Evolutionary conservation across 2,888 invertebrate species (phyloP).

Genomic region (Trichopria drosophilae): DNA sequence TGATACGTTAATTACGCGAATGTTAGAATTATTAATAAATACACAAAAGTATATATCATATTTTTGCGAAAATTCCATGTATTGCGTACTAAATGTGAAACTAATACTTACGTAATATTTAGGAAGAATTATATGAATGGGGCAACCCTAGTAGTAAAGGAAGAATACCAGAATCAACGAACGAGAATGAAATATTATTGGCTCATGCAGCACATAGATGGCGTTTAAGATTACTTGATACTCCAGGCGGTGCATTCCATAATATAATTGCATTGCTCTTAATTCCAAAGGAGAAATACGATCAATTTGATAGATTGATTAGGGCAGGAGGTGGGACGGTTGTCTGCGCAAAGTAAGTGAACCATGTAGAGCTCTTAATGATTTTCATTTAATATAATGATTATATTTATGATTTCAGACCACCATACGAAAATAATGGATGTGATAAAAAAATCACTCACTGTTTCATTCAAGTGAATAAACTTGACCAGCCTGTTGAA

Average conservation of each 20-base stretch:
- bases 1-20: too few species aligned
- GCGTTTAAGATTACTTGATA: constrained; percentile 64
- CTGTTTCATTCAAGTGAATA: constrained; percentile 69
- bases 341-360: constrained; percentile 63
- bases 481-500: constrained; percentile 61
- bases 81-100: background rate
- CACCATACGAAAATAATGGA: constrained; percentile 51
- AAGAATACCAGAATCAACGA: constrained; percentile 59
- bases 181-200: constrained; percentile 58
- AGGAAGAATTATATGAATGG: constrained; percentile 86
- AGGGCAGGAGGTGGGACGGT: constrained; percentile 77
- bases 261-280: constrained; percentile 63
- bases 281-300: constrained; percentile 65
- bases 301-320: constrained; percentile 71
- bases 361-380: background rate
- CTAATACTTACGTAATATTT: constrained; percentile 20
- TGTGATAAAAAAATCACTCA: constrained; percentile 64
- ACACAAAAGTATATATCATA: background rate
- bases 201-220: constrained; percentile 70
- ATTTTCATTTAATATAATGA: constrained; percentile 2
- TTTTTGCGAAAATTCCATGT: constrained; percentile 9
- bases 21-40: too few species aligned
- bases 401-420: constrained; percentile 39
- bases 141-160: constrained; percentile 71
- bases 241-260: constrained; percentile 57